Base-by-base conservation (phyloP, 1,140 invertebrate genomes). In the Penaeus vannamei region DNA sequence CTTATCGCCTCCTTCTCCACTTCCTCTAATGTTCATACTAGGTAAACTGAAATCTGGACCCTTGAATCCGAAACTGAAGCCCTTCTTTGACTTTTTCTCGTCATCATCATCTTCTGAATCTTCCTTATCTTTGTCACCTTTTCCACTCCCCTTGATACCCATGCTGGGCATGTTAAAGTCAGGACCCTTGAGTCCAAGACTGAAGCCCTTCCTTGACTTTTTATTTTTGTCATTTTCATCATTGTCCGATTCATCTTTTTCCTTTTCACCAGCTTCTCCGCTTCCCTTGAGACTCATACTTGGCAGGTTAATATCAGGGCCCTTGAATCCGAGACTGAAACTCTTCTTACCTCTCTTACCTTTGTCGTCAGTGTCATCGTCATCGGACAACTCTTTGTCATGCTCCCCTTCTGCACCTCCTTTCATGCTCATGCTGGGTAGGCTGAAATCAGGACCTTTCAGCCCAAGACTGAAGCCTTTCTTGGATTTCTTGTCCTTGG, bases 121-220 rank as follows among this genome's bases (percentile, higher is more conserved):
- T 20, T 76, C 72, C 7, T 76, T 36, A 29, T 76, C 29, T 32
- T 29, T 76, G 42, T 76, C 42, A 8, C n/a, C 42, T 12, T 76
- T 77, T n/a, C 85, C 72, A 36, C 46, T 79, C 17, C 85, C 72
- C 60, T 42, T 79, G 23, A 86, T 36, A 26, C 36, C 69, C 61
- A 87, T 10, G 36, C 62, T 87, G 4, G 86, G 86, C 12, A 87
- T 19, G 32, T 59, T 82, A 14, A 87, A 20, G 36, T 87, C 79
- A 2, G 86, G 86, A 22, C 86, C 86, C n/a, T 87, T 87, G 36
- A 87, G 53, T 26, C 77, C 76, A 46, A 87, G 69, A 29, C 26
- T 69, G n/a, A 87, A 69, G 36, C 86, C 86, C 36, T 87, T 81
- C n/a, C 42, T 69, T 26, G 60, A 81, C 79, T 87, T 82, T 20